These are phyloP conservation scores for Cantharis nigra DNA, from an alignment of 2,888 invertebrate species.

Conservation along the genomic window DNA sequence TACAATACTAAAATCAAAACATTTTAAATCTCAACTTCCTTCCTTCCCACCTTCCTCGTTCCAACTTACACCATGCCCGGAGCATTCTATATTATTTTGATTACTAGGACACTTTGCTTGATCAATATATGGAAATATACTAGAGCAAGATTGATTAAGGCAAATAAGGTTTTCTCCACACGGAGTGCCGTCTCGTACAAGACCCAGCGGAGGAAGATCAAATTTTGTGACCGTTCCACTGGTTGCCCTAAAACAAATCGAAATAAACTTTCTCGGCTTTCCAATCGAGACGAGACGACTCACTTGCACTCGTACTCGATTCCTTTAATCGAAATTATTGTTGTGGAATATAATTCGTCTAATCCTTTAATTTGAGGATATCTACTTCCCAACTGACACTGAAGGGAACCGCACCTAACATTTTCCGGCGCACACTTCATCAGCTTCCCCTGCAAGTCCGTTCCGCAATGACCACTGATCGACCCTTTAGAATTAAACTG, in stretches of 20 bases:
- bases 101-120: conserved; percentile 89
- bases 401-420: conserved; percentile 91
- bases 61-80: conserved; percentile 87
- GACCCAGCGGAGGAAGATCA: conserved; percentile 74
- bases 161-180: conserved; percentile 93
- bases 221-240: conserved; percentile 65
- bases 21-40: neutral
- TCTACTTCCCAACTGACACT: conserved; percentile 87
- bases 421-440: conserved; percentile 82
- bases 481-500: conserved; percentile 95
- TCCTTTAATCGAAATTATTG: conserved; percentile 87
- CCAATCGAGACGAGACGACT: conserved; percentile 53
- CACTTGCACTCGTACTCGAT: conserved; percentile 96
- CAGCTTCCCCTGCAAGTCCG: conserved; percentile 69
- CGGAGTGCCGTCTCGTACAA: conserved; percentile 92
- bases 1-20: conserved; percentile 72
- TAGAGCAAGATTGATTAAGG: conserved; percentile 90
- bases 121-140: conserved; percentile 82
- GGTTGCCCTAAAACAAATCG: conserved; percentile 20
- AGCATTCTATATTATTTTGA: conserved; percentile 87
- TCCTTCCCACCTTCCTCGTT: neutral
- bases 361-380: conserved; percentile 79
- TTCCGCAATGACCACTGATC: conserved; percentile 94
- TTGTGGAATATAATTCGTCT: conserved; percentile 84
- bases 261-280: neutral